These are phyloP conservation scores for Caracal caracal DNA, from an alignment of 2,113 vertebrate genomes.

Conservation along the genomic window DNA sequence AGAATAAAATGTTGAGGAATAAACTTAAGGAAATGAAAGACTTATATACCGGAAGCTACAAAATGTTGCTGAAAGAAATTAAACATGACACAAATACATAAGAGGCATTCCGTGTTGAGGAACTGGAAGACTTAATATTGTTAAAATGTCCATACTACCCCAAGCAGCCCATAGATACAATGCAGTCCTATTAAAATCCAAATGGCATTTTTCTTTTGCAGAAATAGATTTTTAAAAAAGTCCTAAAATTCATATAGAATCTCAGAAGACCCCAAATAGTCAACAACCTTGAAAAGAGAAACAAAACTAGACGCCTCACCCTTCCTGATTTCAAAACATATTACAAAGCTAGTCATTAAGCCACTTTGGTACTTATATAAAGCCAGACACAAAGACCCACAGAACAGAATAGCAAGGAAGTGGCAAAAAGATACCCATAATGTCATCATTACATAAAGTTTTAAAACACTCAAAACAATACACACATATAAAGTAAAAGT, in stretches of 20 bases:
- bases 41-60: background rate
- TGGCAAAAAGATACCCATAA: background rate
- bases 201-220: background rate
- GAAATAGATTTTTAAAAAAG: background rate
- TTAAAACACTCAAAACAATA: background rate
- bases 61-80: background rate
- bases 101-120: background rate
- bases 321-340: background rate
- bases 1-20: background rate
- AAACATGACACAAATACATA: background rate
- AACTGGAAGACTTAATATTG: background rate
- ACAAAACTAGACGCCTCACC: background rate
- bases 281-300: background rate
- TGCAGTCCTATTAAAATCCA: background rate
- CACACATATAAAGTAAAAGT: background rate
- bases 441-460: background rate
- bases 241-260: background rate
- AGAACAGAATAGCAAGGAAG: background rate
- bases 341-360: background rate
- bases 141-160: background rate
- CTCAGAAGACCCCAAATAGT: background rate
- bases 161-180: background rate
- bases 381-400: background rate
- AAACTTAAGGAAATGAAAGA: background rate
- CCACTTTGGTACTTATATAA: background rate